These are phyloP conservation scores for Macrotis lagotis DNA, from an alignment of 2,113 vertebrate species.

Conservation along the genomic window DNA sequence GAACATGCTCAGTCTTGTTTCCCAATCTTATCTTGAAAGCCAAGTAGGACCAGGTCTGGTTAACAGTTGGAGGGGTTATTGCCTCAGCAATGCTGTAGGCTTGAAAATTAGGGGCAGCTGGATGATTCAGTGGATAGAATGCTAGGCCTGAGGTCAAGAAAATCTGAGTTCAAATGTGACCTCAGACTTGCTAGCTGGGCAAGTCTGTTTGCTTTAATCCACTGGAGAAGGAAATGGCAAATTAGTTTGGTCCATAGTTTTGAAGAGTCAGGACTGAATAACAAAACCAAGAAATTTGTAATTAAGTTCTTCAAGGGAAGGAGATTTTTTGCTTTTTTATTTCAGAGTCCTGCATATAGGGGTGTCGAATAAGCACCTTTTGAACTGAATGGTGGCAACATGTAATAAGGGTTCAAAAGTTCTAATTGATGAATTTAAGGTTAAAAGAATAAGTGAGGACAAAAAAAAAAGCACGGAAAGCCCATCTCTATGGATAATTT, in stretches of 20 bases:
- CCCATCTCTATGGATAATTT: conserved; percentile 17
- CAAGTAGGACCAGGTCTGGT: neutral
- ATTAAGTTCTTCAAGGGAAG: neutral
- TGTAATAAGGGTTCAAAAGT: neutral
- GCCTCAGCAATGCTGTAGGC: too few species aligned
- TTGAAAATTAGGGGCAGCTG: too few species aligned
- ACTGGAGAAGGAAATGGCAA: neutral
- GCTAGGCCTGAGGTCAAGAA: too few species aligned
- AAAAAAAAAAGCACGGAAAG: conserved; percentile 2
- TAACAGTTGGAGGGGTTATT: neutral
- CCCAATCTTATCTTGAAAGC: too few species aligned
- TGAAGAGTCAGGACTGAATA: too few species aligned
- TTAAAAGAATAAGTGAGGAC: neutral
- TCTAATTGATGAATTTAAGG: conserved; percentile 30
- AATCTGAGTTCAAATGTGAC: too few species aligned
- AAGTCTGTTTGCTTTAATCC: neutral
- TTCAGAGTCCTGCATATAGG: neutral
- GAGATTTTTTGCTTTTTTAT: neutral
- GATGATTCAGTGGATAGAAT: too few species aligned
- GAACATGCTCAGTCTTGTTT: neutral
- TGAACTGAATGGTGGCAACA: neutral
- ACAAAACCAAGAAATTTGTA: neutral
- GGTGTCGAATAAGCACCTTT: neutral
- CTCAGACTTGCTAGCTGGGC: neutral
- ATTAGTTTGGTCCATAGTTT: neutral